Base-by-base conservation (phyloP, 2,113 vertebrate species). In the Nerophis ophidion region DNA sequence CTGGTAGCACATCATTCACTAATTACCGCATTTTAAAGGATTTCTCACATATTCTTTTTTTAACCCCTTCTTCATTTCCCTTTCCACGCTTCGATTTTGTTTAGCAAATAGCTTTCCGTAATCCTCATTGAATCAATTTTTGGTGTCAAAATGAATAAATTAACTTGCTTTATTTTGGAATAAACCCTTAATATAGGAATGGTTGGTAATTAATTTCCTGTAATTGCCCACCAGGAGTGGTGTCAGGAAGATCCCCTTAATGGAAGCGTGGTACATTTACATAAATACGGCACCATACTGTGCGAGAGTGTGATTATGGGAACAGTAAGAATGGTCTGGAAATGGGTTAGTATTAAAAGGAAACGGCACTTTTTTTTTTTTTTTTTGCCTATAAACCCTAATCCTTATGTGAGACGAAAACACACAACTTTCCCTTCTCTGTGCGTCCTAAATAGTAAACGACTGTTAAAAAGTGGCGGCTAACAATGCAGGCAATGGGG, bases 141-240 rank as follows among this genome's bases (percentile, higher is more conserved):
- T 77, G 78, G 71, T 84, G 80, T 84, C 77, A 80, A 82, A 86
- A 83, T 69, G 72, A 86, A 79, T 86, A 84, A 87, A 87, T 89
- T 81, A 84, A 77, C 84, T 84, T 75, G 74, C 84, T 87, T 86
- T 89, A 87, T 87, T 85, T 89, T 78, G 80, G 81, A 84, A 86
- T 85, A 81, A 85, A 86, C 83, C 85, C 82, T 81, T 89, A 84
- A 87, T 86, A 83, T 77, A 82, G 80, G 72, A 86, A 86, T 81
- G 83, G 68, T 63, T 87, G 79, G 79, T 88, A 88, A 87, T 88
- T 87, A 88, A 88, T 88, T 88, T 88, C 77, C 76, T 82, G 79
- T 86, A 90, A 89, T 90, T 87, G 81, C 83, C 76, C 83, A 84
- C 76, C 60, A 79, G 88, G 87, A 87, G 87, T 89, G 82, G 82